Base-by-base conservation (phyloP, 2,113 vertebrate species). In the Serilophus lunatus region DNA sequence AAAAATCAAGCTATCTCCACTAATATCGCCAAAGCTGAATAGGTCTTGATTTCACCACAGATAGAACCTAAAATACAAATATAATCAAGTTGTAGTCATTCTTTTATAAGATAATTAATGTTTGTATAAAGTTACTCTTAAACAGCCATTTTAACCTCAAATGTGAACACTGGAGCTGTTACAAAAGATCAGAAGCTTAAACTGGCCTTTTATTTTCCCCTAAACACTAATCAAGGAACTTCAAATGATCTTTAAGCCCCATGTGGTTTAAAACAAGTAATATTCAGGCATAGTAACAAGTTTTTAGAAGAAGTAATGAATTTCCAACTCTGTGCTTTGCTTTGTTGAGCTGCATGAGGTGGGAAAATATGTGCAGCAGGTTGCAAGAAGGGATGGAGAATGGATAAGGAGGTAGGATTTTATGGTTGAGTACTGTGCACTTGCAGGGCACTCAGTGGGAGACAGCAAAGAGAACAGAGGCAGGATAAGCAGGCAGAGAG, bases 31-130 rank as follows among this genome's bases (percentile, higher is more conserved):
- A 81, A 91, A 92, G 60, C 38, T 75, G 24, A 92, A 88, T 69
- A 91, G 38, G 16, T 82, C 77, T 94, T 85, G 29, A 90, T 89
- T 96, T 88, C 12, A 60, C 53, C 33, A 69, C 26, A 88, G 49
- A 78, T 59, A 56, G 68, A 92, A 94, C 13, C 6, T 63, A 45
- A 87, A 90, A 87, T 75, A 88, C 10, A 83, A 92, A 78, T 86
- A 65, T 83, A 90, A 90, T 91, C 33, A 93, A 83, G 8, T 83
- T 89, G 86, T 57, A 87, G 49, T 70, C n/a, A 57, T 78, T 91
- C 42, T 93, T 94, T 82, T 36, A 70, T 63, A 69, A 38, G 35
- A 18, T 76, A 92, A 87, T 87, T 94, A 72, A 78, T 89, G 91
- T 72, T 45, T 80, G 25, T 14, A 71, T 81, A 57, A 53, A 54